Percentiles rank a stretch among this genome's conserved stretches.
Conservation (phyloP, 2,113 vertebrate genomes). For the Gasterosteus nipponicus region DNA sequence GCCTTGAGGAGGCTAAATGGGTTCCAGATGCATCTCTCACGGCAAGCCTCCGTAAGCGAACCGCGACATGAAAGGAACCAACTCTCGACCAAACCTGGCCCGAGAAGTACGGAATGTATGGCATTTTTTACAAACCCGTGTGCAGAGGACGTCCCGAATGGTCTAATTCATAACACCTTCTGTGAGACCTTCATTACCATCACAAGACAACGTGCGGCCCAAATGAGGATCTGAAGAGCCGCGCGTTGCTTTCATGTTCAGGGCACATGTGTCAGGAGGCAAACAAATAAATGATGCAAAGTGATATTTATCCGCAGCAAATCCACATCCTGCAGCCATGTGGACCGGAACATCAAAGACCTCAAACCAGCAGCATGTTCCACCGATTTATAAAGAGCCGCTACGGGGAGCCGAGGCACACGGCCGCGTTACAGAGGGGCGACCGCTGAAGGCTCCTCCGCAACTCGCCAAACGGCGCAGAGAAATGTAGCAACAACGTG, state of each 20-base stretch:
- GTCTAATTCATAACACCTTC: slow-evolving; percentile 5
- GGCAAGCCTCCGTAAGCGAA: slow-evolving; percentile 59
- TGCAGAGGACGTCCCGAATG: background rate
- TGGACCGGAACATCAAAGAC: slow-evolving; percentile 72
- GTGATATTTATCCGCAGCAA: slow-evolving; percentile 66
- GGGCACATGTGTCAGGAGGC: slow-evolving; percentile 66
- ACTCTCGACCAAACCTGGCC: slow-evolving; percentile 11
- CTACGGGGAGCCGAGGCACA: no score
- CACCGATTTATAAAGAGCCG: slow-evolving; percentile 38
- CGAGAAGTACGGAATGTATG: slow-evolving; percentile 52
- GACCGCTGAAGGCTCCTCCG: slow-evolving; percentile 1
- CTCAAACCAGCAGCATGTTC: slow-evolving; percentile 44
- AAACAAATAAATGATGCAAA: slow-evolving; percentile 38
- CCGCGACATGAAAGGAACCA: slow-evolving; percentile 61
- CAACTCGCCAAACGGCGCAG: slow-evolving; percentile 13
- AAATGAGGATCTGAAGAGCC: slow-evolving; percentile 66
- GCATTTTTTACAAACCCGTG: slow-evolving; percentile 33
- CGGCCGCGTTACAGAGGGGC: background rate
- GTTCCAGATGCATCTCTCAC: slow-evolving; percentile 81
- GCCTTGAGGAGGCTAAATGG: slow-evolving; percentile 74
- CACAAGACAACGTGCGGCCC: slow-evolving; percentile 54
- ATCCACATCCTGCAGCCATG: slow-evolving; percentile 78
- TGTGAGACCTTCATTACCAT: background rate
- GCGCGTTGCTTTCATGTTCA: slow-evolving; percentile 65
- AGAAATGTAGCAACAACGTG: slow-evolving; percentile 21